These are phyloP conservation scores for Notarius quadriscutis DNA, from an alignment of 2,113 vertebrate genomes.

Conservation along the genomic window DNA sequence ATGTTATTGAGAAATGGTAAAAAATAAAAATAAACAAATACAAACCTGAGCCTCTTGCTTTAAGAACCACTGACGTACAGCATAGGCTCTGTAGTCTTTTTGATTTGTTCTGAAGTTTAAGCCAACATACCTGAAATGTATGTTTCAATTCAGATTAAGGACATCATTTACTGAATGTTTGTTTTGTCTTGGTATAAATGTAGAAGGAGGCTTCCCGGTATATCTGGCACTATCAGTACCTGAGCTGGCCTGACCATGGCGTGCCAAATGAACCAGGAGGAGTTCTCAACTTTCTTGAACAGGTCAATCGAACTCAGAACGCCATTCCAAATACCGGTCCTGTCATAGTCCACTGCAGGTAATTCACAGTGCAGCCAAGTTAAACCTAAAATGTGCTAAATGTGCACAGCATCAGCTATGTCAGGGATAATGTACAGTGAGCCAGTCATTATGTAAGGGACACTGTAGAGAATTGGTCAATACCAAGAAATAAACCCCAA, in stretches of 20 bases:
- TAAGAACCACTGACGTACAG: background rate
- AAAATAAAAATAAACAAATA: background rate
- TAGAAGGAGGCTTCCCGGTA: constrained; percentile 74
- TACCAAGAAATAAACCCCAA: too few species aligned
- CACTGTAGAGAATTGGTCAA: too few species aligned
- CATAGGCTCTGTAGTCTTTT: background rate
- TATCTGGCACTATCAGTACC: constrained; percentile 87
- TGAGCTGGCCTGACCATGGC: constrained; percentile 87
- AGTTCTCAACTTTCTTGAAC: constrained; percentile 82
- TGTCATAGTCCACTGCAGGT: constrained; percentile 85
- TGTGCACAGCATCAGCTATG: background rate
- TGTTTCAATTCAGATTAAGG: background rate
- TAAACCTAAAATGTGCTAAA: background rate
- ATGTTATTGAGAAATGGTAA: background rate
- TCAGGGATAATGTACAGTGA: too few species aligned
- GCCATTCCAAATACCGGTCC: constrained; percentile 77
- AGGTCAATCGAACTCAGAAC: constrained; percentile 80
- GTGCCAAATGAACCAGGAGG: constrained; percentile 84
- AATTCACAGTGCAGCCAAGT: constrained; percentile 13
- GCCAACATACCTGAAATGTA: too few species aligned
- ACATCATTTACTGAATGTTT: background rate
- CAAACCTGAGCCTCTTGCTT: background rate
- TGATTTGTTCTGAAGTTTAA: background rate
- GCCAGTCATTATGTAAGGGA: too few species aligned
- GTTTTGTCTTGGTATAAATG: background rate